A percentile compares a stretch with the other conserved stretches of the same genome.
phyloP scores from a whole-genome alignment of 2,113 vertebrate genomes.

The Cavia porcellus region DNA sequence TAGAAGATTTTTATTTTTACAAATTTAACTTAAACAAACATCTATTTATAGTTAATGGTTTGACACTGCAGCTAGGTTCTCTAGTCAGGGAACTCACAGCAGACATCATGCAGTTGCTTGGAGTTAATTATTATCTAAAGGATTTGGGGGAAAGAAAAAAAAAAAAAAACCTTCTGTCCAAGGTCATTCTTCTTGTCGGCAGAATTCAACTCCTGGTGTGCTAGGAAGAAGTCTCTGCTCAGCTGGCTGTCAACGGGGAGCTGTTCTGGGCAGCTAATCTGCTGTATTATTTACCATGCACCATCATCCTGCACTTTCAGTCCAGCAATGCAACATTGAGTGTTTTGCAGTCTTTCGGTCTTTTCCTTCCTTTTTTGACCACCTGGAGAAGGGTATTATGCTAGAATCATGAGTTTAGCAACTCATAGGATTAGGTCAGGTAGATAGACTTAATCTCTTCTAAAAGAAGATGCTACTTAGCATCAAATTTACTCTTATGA shows the following conservation, averaged over 20 bases:
- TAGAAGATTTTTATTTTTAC: not conserved
- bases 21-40: not conserved
- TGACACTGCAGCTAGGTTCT: not conserved
- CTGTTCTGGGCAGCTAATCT: not conserved
- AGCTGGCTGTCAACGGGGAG: not conserved
- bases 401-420: not conserved
- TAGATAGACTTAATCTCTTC: not conserved
- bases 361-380: not conserved
- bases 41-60: not conserved
- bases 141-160: too few species aligned
- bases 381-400: not conserved
- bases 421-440: not conserved
- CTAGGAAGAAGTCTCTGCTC: not conserved
- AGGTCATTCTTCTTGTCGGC: not conserved
- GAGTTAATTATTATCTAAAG: not conserved
- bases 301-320: not conserved
- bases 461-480: not conserved
- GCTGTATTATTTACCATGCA: not conserved
- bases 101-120: not conserved
- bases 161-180: too few species aligned
- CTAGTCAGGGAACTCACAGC: not conserved
- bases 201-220: not conserved
- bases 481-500: not conserved
- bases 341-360: not conserved
- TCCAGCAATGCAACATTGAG: not conserved